Evolutionary conservation across 2,113 vertebrate genomes (phyloP), one percentile per base, ranked within the genome.

Genomic region (Cyanocitta stelleri): DNA sequence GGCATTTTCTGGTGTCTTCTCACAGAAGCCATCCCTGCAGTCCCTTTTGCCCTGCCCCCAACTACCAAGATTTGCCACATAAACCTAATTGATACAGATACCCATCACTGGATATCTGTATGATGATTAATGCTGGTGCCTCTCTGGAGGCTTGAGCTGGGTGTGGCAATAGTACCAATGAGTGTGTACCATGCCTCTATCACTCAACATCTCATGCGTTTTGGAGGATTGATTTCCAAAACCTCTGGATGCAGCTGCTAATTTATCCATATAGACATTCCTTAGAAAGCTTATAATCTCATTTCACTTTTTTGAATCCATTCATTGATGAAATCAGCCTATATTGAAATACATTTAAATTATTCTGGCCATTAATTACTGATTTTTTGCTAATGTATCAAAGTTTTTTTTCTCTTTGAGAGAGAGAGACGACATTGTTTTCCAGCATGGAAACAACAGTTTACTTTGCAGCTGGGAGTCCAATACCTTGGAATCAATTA

Each of bases 11-110:
- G 46, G 8, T 89, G n/a, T 75, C 56, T 55, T 93, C 44, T 64
- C 16, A 32, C 32, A 69, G 41, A 61, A 72, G 27, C 26, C 43
- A 44, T 59, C 4, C 8, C 6, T 9, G 19, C 33, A 67, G 46
- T 87, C 30, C 4, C 8, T 55, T 66, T 59, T 2, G 3, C 5
- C 11, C 9, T 0, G 0, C 4, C 13, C 15, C 12, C 7, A 15
- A 1, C 18, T 78, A 41, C 39, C 32, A 44, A 59, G 56, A 51
- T 39, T 49, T 69, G 32, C 33, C 35, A 16, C 6, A 10, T 64
- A 64, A 88, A 37, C 20, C 3, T 43, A 27, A 9, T 39, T 30
- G 55, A 18, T 85, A 17, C 6, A 27, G 24, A 15, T 58, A 37
- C 1, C 10, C 62, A 14, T 41, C 18, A 33, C 21, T 79, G 35